Evolutionary conservation across 2,113 vertebrate genomes (phyloP).

Genomic region (Myrmophylax atrothorax): DNA sequence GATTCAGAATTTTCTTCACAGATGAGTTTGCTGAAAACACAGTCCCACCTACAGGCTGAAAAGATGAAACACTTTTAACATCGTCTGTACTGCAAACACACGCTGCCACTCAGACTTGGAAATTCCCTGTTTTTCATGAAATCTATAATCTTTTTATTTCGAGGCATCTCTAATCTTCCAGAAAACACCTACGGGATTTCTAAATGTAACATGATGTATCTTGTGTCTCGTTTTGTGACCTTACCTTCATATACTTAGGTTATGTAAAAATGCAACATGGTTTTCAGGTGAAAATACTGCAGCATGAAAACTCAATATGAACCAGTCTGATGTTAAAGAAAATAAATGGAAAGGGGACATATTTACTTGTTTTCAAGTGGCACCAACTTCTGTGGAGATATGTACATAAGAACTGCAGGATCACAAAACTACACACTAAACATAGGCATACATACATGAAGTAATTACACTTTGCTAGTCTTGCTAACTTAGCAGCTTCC

Average conservation of each 20-base stretch:
- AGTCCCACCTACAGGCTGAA: conserved; percentile 80
- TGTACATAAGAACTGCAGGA: not conserved
- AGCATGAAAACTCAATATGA: not conserved
- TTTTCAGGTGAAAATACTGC: not conserved
- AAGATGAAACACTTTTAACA: conserved; percentile 46
- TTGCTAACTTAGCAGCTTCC: not conserved
- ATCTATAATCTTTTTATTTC: not conserved
- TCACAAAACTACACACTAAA: not conserved
- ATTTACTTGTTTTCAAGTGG: not conserved
- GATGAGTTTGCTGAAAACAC: conserved; percentile 71
- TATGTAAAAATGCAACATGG: not conserved
- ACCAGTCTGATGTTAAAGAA: not conserved
- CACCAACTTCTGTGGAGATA: not conserved
- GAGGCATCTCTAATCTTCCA: not conserved
- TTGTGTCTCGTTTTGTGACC: not conserved
- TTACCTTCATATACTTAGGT: not conserved
- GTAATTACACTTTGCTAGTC: not conserved
- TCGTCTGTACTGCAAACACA: not conserved
- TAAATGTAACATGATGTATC: not conserved
- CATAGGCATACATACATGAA: fast-evolving
- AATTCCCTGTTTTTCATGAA: not conserved
- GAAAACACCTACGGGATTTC: not conserved
- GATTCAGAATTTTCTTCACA: not conserved
- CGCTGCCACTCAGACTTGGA: not conserved
- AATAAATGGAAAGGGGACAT: not conserved